Conservation (phyloP, 2,797 vertebrate species). For the Halcyon badia region DNA sequence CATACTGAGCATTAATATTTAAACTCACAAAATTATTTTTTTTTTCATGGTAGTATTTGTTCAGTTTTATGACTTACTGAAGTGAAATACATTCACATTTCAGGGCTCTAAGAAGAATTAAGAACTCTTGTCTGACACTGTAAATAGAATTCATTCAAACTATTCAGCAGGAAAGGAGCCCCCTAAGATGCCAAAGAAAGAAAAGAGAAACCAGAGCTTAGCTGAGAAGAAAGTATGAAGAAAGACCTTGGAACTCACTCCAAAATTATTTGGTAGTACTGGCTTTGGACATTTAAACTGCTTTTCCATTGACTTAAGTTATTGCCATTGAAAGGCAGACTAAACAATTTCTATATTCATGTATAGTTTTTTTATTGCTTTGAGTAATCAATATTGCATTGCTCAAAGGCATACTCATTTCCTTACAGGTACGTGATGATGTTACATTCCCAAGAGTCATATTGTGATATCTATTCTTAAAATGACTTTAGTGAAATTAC, state of each 20-base stretch:
- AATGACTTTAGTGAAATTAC: not conserved
- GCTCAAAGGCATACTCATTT: conserved; percentile 2
- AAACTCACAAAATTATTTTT: not conserved
- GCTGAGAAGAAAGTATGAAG: not conserved
- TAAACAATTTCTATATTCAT: not conserved
- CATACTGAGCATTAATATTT: conserved; percentile 66
- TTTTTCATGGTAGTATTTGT: conserved; percentile 50
- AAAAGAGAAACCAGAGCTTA: not conserved
- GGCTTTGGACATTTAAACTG: not conserved
- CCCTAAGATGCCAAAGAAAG: not conserved
- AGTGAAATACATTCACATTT: conserved; percentile 34
- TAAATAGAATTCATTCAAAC: conserved; percentile 28
- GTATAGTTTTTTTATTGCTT: not conserved
- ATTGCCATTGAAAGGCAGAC: not conserved
- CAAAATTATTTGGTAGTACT: not conserved
- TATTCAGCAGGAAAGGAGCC: not conserved
- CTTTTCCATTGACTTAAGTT: not conserved
- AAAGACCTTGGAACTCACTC: not conserved
- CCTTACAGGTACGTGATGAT: not conserved
- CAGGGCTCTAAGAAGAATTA: conserved; percentile 30
- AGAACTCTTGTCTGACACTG: not conserved
- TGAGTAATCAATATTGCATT: not conserved
- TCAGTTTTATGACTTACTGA: conserved; percentile 63
- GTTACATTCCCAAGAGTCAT: not conserved
- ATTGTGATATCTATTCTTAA: not conserved